phyloP scores from a whole-genome alignment of 2,888 invertebrate species.

The Yponomeuta malinellus region DNA sequence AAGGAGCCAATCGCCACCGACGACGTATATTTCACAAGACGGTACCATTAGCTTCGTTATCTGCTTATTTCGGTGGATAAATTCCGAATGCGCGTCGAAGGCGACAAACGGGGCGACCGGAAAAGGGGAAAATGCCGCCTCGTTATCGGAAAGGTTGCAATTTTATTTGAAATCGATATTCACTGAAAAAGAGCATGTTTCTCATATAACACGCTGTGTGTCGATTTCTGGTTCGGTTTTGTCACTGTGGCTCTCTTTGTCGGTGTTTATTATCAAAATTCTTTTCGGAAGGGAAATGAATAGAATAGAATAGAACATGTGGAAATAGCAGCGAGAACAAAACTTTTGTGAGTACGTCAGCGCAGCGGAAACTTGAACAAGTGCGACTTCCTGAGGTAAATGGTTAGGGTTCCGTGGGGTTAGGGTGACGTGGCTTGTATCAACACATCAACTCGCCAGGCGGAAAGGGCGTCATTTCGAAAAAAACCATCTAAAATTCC shows the following conservation, averaged over 20 bases:
- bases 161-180: slow-evolving; percentile 76
- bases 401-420: too few species aligned
- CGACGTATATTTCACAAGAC: slow-evolving; percentile 34
- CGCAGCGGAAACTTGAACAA: too few species aligned
- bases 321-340: neutral
- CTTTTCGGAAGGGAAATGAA: neutral
- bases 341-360: too few species aligned
- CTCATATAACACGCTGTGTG: slow-evolving; percentile 30
- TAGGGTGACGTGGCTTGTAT: too few species aligned
- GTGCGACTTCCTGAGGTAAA: too few species aligned
- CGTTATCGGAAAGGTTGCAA: slow-evolving; percentile 76
- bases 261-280: neutral
- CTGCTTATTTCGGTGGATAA: slow-evolving; percentile 73
- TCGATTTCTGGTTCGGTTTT: slow-evolving; percentile 30
- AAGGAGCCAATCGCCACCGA: slow-evolving; percentile 40
- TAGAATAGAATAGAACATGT: neutral
- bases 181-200: slow-evolving; percentile 55
- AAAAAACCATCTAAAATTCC: too few species aligned
- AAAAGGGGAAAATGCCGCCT: slow-evolving; percentile 71
- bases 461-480: too few species aligned
- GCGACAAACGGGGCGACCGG: slow-evolving; percentile 55
- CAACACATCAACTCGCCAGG: too few species aligned
- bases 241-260: slow-evolving; percentile 16
- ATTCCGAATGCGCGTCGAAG: slow-evolving; percentile 59
- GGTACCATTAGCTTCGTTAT: slow-evolving; percentile 68